Conservation (phyloP, 2,888 invertebrate genomes). For the Boloria selene region DNA sequence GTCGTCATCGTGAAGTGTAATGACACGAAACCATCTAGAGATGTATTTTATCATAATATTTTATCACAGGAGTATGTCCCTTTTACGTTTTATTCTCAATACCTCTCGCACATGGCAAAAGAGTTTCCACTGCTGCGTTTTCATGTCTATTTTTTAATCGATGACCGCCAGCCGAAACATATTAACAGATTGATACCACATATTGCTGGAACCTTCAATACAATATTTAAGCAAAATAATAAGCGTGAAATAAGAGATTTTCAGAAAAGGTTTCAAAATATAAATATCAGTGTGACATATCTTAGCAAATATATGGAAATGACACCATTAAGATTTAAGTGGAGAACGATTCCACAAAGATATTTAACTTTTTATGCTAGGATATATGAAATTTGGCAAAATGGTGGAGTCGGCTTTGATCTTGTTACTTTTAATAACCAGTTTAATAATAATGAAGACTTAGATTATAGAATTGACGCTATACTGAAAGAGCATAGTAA, state of each 20-base stretch:
- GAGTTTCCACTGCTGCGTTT: conserved; percentile 60
- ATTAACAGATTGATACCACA: conserved; percentile 53
- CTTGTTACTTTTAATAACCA: conserved; percentile 54
- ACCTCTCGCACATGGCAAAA: conserved; percentile 58
- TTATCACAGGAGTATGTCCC: conserved; percentile 52
- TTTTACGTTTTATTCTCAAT: conserved; percentile 56
- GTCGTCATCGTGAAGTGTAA: conserved; percentile 58
- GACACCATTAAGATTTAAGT: conserved; percentile 75
- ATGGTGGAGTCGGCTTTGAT: conserved; percentile 77
- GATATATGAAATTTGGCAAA: conserved; percentile 78
- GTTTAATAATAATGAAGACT: conserved; percentile 45
- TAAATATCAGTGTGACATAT: conserved; percentile 65
- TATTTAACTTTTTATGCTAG: conserved; percentile 77
- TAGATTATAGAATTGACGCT: conserved; percentile 52
- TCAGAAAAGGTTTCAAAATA: conserved; percentile 61
- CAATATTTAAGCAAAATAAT: conserved; percentile 48
- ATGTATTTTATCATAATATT: conserved; percentile 65
- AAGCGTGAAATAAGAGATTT: conserved; percentile 56
- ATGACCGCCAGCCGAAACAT: conserved; percentile 56
- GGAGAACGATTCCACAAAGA: conserved; percentile 69
- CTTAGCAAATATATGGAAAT: conserved; percentile 71
- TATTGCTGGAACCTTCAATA: conserved; percentile 40
- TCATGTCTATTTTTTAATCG: conserved; percentile 64
- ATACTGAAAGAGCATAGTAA: conserved; percentile 68
- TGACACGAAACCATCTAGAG: conserved; percentile 52